Evolutionary conservation across 2,797 vertebrate species (phyloP).

Genomic region (Amazona ochrocephala): DNA sequence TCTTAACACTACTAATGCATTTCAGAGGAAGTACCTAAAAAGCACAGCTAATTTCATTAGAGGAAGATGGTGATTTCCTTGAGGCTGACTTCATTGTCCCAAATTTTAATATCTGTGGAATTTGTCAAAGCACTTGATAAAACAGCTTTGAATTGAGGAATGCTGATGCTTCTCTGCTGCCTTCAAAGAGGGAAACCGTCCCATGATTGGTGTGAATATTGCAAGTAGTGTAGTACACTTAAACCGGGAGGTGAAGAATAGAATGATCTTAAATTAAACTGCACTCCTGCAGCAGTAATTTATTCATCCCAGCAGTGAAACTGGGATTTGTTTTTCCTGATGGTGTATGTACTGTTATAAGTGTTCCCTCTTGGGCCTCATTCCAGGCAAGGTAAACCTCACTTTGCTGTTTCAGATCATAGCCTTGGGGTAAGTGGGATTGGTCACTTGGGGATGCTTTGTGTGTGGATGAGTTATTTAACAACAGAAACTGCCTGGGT

Average conservation of each 20-base stretch:
- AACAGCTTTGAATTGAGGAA: neutral
- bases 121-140: neutral
- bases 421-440: neutral
- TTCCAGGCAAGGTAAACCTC: neutral
- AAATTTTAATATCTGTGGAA: neutral
- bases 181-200: neutral
- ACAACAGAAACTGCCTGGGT: neutral
- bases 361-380: neutral
- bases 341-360: neutral
- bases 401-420: neutral
- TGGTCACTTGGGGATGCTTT: slow-evolving; percentile 5
- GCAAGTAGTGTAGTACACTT: neutral
- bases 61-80: neutral
- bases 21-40: slow-evolving; percentile 17
- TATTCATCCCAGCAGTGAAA: neutral
- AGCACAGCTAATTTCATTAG: slow-evolving; percentile 17
- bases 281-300: neutral
- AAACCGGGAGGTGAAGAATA: neutral
- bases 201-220: neutral
- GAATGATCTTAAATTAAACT: neutral
- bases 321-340: neutral
- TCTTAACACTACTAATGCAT: neutral
- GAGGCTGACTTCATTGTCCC: slow-evolving; percentile 7
- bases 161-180: neutral
- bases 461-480: slow-evolving; percentile 4